Base-by-base conservation (phyloP, 1,140 invertebrate species). In the Drosophila mojavensis region DNA sequence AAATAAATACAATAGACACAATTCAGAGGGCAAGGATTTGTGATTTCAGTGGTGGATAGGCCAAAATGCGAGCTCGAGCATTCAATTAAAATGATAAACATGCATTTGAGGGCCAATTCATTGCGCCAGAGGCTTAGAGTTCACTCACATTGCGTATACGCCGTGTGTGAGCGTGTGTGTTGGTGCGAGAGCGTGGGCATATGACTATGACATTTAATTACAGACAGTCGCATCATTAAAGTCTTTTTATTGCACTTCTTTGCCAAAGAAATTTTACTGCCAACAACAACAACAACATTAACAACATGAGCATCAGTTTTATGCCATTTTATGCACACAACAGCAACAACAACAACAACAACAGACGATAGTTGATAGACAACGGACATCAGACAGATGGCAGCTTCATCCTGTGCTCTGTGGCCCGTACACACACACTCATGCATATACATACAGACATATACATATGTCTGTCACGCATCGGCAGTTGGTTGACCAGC, bases 201-300 rank as follows among this genome's bases (percentile, higher is more conserved):
- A 39, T 59, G 50, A 68, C 75, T 78, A 51, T 78, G 64, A 48
- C 55, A 68, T 88, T 88, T 88, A 88, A 88, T 88, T 88, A 89
- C 84, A 83, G 63, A 78, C 73, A 77, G 84, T 72, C 80, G 84
- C 80, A 73, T 75, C 80, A 89, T 88, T 84, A 88, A 88, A 84
- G 59, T 62, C 74, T 89, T 84, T 88, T 88, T 84, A 88, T 89
- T 79, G 78, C 56, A 77, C 73, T 88, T 88, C 80, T 88, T 88
- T 78, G 39, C 56, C 70, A 84, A 83, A 66, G 62, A 80, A 72
- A 72, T 89, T 88, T 88, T 80, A 88, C 60, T 65, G 69, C 83
- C 73, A 65, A 65, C 74, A 59, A 67, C 70, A 36, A 36, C 72
- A 64, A 5, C 28, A 30, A 30, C 28, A 17, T 1, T 1, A 24